A percentile compares a stretch with the other conserved stretches of the same genome.
These are phyloP conservation scores for Hedya salicella DNA, from an alignment of 2,888 invertebrate species.

Conservation along the genomic window DNA sequence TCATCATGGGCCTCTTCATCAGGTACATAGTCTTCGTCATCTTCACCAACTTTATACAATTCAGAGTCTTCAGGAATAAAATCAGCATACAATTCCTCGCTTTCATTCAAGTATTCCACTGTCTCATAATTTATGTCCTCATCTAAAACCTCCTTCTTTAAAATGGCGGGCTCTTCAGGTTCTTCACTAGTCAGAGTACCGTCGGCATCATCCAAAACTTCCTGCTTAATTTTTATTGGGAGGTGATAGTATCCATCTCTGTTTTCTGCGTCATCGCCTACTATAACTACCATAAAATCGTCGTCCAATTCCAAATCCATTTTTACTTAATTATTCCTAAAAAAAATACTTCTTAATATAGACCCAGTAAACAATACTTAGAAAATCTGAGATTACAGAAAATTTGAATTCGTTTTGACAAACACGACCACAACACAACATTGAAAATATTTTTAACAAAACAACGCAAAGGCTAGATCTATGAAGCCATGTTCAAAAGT, in stretches of 20 bases:
- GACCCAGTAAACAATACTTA: no score
- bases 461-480: conserved; percentile 40
- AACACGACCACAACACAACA: conserved; percentile 11
- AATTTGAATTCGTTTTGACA: conserved; percentile 30
- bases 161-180: conserved; percentile 53
- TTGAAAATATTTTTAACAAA: conserved; percentile 26
- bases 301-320: conserved; percentile 56
- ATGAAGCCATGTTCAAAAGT: conserved; percentile 26
- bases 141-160: conserved; percentile 49
- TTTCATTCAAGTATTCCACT: conserved; percentile 40
- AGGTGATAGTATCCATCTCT: conserved; percentile 26
- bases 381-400: no score
- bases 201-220: conserved; percentile 51
- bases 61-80: conserved; percentile 24
- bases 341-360: background rate
- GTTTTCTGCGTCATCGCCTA: conserved; percentile 51
- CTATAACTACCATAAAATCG: conserved; percentile 59
- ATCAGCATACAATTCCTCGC: conserved; percentile 37
- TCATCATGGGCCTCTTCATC: conserved; percentile 38
- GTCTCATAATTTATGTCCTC: conserved; percentile 7
- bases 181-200: conserved; percentile 29
- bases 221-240: conserved; percentile 51
- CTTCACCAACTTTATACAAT: conserved; percentile 32
- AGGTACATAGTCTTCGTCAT: conserved; percentile 46
- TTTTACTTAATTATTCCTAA: background rate